phyloP scores from a whole-genome alignment of 2,797 vertebrate species.

The Margarornis squamiger region DNA sequence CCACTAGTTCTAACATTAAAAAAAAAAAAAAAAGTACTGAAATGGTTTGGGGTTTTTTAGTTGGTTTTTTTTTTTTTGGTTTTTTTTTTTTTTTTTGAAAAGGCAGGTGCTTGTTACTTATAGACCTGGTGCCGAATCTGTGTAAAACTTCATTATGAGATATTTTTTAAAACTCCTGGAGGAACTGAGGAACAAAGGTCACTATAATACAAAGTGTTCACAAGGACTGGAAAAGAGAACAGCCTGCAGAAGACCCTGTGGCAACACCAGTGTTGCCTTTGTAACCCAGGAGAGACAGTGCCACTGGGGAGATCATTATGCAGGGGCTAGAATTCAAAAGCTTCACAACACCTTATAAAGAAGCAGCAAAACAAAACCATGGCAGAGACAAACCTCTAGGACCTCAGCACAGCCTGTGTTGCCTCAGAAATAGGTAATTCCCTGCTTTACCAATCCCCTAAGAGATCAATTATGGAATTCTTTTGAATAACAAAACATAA shows the following conservation, averaged over 20 bases:
- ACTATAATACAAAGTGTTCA: not conserved
- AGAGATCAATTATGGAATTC: conserved; percentile 33
- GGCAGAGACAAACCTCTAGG: not conserved
- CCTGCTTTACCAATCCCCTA: not conserved
- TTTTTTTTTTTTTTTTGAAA: not conserved
- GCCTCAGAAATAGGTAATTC: not conserved
- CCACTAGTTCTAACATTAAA: not conserved
- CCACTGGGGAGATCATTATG: conserved; percentile 9
- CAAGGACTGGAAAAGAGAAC: not conserved
- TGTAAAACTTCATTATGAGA: not conserved
- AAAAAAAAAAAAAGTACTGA: not conserved
- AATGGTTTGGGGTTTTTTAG: not conserved
- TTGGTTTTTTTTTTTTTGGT: not conserved
- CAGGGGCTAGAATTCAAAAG: not conserved
- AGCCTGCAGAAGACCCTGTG: not conserved
- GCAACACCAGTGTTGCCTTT: not conserved
- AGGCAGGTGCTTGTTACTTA: not conserved
- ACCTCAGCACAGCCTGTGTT: not conserved
- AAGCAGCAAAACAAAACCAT: not conserved
- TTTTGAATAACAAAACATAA: not conserved
- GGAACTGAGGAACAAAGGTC: not conserved
- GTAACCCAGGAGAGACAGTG: not conserved
- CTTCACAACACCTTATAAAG: not conserved
- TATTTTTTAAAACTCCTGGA: not conserved
- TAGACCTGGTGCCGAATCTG: not conserved